These are phyloP conservation scores for Pantelozetes paolii DNA, from an alignment of 2,888 invertebrate species.

Conservation along the genomic window DNA sequence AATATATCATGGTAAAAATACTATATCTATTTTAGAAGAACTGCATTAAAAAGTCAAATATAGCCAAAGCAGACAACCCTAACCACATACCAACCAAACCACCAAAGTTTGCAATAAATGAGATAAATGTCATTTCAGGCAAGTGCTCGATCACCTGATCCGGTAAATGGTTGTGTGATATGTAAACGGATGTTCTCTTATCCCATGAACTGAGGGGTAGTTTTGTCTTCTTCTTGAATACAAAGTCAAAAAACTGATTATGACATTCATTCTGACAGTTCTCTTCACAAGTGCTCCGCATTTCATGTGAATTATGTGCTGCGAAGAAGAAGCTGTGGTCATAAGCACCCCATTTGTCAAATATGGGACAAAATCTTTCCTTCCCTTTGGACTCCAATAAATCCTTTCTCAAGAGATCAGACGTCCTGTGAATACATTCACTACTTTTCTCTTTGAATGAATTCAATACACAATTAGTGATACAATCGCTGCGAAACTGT, in stretches of 20 bases:
- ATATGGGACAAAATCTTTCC: constrained; percentile 23
- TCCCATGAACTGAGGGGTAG: constrained; percentile 10
- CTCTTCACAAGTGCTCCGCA: background rate
- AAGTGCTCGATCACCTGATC: background rate
- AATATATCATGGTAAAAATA: too few species aligned
- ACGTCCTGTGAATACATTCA: constrained; percentile 21
- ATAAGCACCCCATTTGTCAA: constrained; percentile 21
- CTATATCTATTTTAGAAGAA: too few species aligned
- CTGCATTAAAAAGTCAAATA: background rate
- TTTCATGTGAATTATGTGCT: background rate
- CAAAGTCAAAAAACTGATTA: constrained; percentile 27
- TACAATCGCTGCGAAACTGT: constrained; percentile 1
- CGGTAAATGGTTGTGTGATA: constrained; percentile 17
- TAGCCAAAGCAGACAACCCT: background rate
- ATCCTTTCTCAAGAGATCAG: constrained; percentile 14
- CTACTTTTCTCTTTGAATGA: background rate
- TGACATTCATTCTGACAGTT: constrained; percentile 25
- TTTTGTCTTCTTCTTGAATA: constrained; percentile 13
- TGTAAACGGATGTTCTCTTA: background rate
- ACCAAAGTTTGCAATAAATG: background rate
- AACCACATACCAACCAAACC: background rate
- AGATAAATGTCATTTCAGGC: background rate
- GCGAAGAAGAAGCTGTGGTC: background rate
- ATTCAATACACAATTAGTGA: constrained; percentile 1
- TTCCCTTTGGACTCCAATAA: background rate